Percentiles rank a stretch among this genome's conserved stretches.
Evolutionary conservation across 2,888 invertebrate genomes (phyloP).

Genomic region (Nyleta sp.): DNA sequence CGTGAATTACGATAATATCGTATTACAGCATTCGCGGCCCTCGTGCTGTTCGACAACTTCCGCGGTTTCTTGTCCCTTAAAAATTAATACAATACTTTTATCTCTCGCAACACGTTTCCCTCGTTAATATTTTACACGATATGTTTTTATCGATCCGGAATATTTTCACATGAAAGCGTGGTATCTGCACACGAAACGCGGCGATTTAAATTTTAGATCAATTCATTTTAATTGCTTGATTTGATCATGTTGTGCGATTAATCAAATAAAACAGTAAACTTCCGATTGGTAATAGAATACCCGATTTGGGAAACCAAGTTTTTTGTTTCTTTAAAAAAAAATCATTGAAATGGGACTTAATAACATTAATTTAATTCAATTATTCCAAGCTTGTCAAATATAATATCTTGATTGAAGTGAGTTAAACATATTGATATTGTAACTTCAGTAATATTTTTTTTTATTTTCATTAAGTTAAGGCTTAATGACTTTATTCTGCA

Average conservation of each 20-base stretch:
- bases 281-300: conserved; percentile 7
- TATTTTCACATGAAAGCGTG: background rate
- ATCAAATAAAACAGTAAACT: background rate
- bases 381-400: no score
- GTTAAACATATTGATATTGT: no score
- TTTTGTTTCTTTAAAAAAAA: no score
- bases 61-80: conserved; percentile 78
- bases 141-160: conserved; percentile 38
- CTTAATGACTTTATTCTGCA: no score
- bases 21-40: conserved; percentile 77
- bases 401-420: no score
- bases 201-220: conserved; percentile 16
- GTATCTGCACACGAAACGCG: no score
- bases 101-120: conserved; percentile 48
- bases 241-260: background rate
- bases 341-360: no score
- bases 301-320: background rate
- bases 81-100: conserved; percentile 78
- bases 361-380: no score
- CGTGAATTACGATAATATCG: conserved; percentile 82
- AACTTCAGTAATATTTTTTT: no score
- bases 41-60: conserved; percentile 77
- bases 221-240: conserved; percentile 22
- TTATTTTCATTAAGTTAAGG: no score
- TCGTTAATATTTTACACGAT: conserved; percentile 48